phyloP scores from a whole-genome alignment of 2,888 invertebrate genomes.

The Protophormia terraenovae region DNA sequence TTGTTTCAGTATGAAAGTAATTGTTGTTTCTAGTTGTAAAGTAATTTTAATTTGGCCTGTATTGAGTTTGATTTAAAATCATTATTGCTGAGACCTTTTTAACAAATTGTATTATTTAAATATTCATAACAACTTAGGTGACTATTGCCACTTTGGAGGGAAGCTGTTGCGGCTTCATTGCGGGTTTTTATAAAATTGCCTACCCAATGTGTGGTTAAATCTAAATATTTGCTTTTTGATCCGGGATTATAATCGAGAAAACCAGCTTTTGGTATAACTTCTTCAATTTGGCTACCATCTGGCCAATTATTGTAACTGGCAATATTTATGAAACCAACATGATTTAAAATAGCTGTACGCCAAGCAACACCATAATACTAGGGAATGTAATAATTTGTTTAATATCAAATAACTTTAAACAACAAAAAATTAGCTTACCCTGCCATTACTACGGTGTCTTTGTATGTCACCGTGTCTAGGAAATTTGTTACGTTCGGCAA shows the following conservation, averaged over 20 bases:
- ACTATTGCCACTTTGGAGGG: constrained; percentile 62
- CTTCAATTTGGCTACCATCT: constrained; percentile 89
- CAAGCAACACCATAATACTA: constrained; percentile 85
- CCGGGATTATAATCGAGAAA: constrained; percentile 84
- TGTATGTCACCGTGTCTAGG: constrained; percentile 79
- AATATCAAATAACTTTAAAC: not conserved
- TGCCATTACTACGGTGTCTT: constrained; percentile 80
- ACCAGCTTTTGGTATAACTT: constrained; percentile 81
- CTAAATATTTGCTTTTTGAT: constrained; percentile 84
- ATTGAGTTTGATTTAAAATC: constrained; percentile 44
- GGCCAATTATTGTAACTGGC: constrained; percentile 90
- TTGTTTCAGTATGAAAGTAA: constrained; percentile 40
- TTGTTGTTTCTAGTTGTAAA: constrained; percentile 39
- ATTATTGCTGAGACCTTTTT: constrained; percentile 62
- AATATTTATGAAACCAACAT: constrained; percentile 84
- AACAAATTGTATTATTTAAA: constrained; percentile 81
- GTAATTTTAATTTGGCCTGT: constrained; percentile 48
- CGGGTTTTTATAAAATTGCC: constrained; percentile 82
- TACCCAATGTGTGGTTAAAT: constrained; percentile 85
- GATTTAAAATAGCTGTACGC: constrained; percentile 83
- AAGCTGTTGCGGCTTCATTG: constrained; percentile 74
- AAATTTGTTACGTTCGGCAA: constrained; percentile 84
- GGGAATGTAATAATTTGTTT: not conserved
- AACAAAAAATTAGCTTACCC: constrained; percentile 72
- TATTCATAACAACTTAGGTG: constrained; percentile 79